phyloP scores from a whole-genome alignment of 2,113 vertebrate genomes.

The Microtus montanus region DNA sequence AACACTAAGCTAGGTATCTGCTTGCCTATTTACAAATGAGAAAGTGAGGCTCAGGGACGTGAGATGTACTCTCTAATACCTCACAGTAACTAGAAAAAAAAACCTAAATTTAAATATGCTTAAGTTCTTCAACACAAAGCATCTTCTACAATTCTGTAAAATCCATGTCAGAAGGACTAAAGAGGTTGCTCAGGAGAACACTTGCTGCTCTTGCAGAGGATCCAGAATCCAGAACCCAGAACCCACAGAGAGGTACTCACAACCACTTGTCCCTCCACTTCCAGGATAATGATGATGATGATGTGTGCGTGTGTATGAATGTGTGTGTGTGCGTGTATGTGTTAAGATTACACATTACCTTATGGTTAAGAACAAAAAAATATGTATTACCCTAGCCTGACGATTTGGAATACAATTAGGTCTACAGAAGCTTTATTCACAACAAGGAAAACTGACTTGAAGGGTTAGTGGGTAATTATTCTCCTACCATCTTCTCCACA shows the following conservation, averaged over 20 bases:
- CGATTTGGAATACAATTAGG: slow-evolving; percentile 53
- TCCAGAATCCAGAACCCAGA: background rate
- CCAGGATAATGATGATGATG: no score
- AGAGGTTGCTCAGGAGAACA: background rate
- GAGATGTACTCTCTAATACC: slow-evolving; percentile 4
- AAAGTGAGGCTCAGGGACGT: background rate
- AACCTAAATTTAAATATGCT: background rate
- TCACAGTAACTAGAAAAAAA: background rate
- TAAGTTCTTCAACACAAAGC: background rate
- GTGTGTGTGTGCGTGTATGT: no score
- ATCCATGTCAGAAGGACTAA: background rate
- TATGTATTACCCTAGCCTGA: background rate
- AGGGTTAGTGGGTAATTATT: slow-evolving; percentile 78
- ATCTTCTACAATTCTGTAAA: slow-evolving; percentile 22
- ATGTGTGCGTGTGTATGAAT: background rate
- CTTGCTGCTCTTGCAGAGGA: background rate
- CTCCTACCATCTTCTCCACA: slow-evolving; percentile 55
- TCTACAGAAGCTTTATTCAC: slow-evolving; percentile 63
- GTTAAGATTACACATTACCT: background rate
- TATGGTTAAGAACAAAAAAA: background rate
- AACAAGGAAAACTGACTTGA: slow-evolving; percentile 61
- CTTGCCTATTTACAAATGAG: background rate
- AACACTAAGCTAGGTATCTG: background rate
- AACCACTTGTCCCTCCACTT: background rate
- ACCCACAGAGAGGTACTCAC: background rate